Evolutionary conservation across 2,113 vertebrate genomes (phyloP).

Genomic region (Panthera uncia): DNA sequence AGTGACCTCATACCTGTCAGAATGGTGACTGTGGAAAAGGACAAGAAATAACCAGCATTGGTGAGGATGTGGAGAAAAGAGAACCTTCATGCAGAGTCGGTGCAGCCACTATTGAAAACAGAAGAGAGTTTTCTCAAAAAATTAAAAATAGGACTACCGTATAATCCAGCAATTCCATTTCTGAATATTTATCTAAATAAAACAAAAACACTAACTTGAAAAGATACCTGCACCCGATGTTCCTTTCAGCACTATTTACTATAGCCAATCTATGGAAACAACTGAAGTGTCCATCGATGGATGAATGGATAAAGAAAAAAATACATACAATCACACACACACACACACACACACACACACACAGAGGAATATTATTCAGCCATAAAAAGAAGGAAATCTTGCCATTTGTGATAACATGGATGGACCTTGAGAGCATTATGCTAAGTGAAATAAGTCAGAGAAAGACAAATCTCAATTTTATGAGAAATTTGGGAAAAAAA

Average conservation of each 20-base stretch:
- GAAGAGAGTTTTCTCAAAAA: not conserved
- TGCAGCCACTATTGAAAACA: not conserved
- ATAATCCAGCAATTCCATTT: not conserved
- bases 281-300: not conserved
- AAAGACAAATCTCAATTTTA: not conserved
- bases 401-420: not conserved
- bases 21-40: not conserved
- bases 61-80: not conserved
- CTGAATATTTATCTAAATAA: not conserved
- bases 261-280: not conserved
- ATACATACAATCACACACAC: not conserved
- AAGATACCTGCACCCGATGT: not conserved
- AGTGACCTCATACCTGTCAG: not conserved
- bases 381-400: not conserved
- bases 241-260: not conserved
- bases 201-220: not conserved
- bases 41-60: not conserved
- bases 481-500: not conserved
- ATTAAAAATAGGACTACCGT: not conserved
- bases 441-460: not conserved
- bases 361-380: not conserved
- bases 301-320: not conserved
- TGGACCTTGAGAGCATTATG: not conserved
- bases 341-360: no score
- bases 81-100: not conserved